Conservation (phyloP, 2,888 invertebrate genomes). For the Quadroppia sp. region DNA sequence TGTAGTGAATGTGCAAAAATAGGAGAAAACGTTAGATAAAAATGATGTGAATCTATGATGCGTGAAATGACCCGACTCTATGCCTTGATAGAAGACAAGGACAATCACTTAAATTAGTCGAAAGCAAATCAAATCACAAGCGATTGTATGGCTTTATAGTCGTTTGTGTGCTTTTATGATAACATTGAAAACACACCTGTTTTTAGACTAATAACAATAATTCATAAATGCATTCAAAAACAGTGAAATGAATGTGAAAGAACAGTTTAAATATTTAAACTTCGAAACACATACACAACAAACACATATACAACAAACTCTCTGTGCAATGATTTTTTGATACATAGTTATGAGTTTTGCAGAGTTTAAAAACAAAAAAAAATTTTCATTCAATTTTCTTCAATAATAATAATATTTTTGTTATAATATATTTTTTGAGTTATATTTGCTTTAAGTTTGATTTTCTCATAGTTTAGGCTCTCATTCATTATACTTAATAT, state of each 20-base stretch:
- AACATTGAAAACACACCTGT: slow-evolving; percentile 23
- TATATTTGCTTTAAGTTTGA: neutral
- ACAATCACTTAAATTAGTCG: slow-evolving; percentile 11
- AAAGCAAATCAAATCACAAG: neutral
- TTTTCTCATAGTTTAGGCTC: neutral
- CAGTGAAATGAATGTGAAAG: neutral
- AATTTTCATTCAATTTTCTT: neutral
- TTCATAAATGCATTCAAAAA: neutral
- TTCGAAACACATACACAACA: neutral
- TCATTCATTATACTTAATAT: slow-evolving; percentile 24
- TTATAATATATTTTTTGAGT: slow-evolving; percentile 9
- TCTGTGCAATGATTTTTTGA: no score
- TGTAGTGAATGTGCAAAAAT: neutral
- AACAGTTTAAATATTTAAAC: slow-evolving; percentile 1
- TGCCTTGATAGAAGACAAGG: slow-evolving; percentile 2
- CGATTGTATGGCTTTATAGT: neutral
- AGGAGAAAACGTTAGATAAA: slow-evolving; percentile 14
- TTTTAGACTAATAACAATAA: slow-evolving; percentile 3
- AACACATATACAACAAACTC: no score
- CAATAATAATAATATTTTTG: slow-evolving; percentile 9
- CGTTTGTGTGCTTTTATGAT: slow-evolving; percentile 1
- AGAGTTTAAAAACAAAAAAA: neutral
- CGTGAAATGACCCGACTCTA: slow-evolving; percentile 27
- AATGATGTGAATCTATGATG: slow-evolving; percentile 12
- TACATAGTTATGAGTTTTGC: slow-evolving; percentile 26